Conservation (phyloP, 2,888 invertebrate species). For the Busseola fusca region DNA sequence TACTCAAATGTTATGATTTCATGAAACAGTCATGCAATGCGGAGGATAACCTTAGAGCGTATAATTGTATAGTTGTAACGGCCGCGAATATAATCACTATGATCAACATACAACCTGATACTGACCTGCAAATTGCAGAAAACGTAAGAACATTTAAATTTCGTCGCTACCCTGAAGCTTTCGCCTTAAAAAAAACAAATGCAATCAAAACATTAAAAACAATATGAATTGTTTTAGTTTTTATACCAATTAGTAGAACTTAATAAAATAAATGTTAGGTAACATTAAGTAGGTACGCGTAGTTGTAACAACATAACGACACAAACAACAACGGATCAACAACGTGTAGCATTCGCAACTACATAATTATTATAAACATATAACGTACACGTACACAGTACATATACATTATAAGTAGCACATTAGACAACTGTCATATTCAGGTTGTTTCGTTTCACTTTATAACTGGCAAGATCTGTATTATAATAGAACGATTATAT, state of each 20-base stretch:
- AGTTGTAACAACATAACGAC: constrained; percentile 43
- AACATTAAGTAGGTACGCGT: constrained; percentile 20
- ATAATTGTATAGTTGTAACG: not conserved
- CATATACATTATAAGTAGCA: constrained; percentile 1
- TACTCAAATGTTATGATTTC: not conserved
- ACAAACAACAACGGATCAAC: constrained; percentile 36
- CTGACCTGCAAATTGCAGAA: not conserved
- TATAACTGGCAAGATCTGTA: constrained; percentile 37
- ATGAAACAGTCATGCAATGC: not conserved
- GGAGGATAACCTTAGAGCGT: no score
- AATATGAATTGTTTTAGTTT: not conserved
- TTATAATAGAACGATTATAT: constrained; percentile 18
- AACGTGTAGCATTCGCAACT: constrained; percentile 25
- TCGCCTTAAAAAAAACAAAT: constrained; percentile 10
- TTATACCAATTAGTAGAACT: not conserved
- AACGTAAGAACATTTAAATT: not conserved
- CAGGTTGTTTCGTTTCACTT: constrained; percentile 5
- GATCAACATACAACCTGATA: not conserved
- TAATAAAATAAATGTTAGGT: not conserved
- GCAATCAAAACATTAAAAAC: constrained; percentile 3
- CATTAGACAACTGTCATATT: not conserved
- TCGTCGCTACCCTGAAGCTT: not conserved
- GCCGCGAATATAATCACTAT: not conserved
- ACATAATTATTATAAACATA: constrained; percentile 2
- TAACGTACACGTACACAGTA: constrained; percentile 4